phyloP scores from a whole-genome alignment of 37 sponge, comb jelly and placozoan species.

The Sycon ciliatum region DNA sequence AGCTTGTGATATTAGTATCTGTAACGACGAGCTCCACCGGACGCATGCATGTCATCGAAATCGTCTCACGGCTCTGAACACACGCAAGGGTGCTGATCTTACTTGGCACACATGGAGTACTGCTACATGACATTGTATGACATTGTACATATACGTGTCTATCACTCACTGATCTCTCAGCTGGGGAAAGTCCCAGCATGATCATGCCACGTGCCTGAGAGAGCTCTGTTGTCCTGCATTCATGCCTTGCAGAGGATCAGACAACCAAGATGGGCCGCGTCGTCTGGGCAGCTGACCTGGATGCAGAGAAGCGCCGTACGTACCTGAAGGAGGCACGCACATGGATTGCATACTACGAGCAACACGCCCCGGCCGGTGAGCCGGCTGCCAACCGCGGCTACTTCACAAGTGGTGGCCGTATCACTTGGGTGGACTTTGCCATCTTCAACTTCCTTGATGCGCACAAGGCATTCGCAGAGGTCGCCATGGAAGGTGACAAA shows the following conservation, averaged over 20 bases:
- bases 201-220: too few species aligned
- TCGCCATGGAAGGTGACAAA: background rate
- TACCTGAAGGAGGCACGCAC: background rate
- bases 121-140: too few species aligned
- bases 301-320: background rate
- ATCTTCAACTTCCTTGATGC: background rate
- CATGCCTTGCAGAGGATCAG: background rate
- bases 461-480: background rate
- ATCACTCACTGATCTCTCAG: too few species aligned
- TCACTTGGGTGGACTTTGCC: constrained; percentile 1
- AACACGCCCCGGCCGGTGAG: background rate
- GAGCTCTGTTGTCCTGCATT: too few species aligned
- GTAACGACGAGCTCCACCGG: too few species aligned
- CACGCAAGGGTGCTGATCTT: too few species aligned
- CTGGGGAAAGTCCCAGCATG: too few species aligned
- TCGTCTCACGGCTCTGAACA: too few species aligned
- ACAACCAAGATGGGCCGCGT: background rate
- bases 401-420: background rate
- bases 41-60: too few species aligned
- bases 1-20: too few species aligned
- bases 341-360: constrained; percentile 8
- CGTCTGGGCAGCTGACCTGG: background rate
- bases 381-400: background rate
- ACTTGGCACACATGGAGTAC: too few species aligned
- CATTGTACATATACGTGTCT: too few species aligned